Evolutionary conservation across 1,140 invertebrate species (phyloP), one percentile per base, ranked within the genome.

Genomic region (Lasaia peninsularis): DNA sequence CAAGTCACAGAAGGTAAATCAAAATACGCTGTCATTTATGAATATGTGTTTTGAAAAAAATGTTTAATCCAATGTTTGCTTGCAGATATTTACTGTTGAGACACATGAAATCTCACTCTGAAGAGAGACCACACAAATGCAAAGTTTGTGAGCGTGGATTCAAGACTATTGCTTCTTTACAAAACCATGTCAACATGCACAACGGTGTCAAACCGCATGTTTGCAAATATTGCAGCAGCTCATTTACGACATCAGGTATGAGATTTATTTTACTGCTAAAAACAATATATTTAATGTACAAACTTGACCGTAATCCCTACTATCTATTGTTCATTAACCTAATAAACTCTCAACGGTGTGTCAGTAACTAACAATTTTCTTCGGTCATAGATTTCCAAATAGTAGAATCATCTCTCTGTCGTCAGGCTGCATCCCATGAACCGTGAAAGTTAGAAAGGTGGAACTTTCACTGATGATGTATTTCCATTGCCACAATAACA

Each of bases 141-240:
- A 94, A 93, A 48, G 96, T 98, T 16, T 99, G 98, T 87, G 96
- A 98, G 69, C 91, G 97, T 49, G 97, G 97, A 5, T 99, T 99
- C 77, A 99, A 99, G 89, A 98, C 98, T 0, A 79, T 96, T 14
- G 96, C 97, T 0, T 98, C 97, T 0, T 88, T 99, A 20, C 95
- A 98, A 69, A 99, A 99, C 83, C 98, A 99, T 85, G 94, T 98
- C 1, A 99, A 99, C 82, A 99, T 97, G 58, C 98, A 99, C 81
- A 98, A 97, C 21, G 98, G 98, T 34, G 96, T 95, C 6, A 97
- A 98, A 75, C 98, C 98, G 0, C 97, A 99, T 87, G 92, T 94
- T 35, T 99, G 98, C 90, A 98, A 97, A 88, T 95, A 92, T 76
- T 99, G 98, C 88, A 95, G 97, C 8, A 95, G 95, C 64, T 94